phyloP scores from a whole-genome alignment of 2,797 vertebrate genomes.

The Muscicapa striata region DNA sequence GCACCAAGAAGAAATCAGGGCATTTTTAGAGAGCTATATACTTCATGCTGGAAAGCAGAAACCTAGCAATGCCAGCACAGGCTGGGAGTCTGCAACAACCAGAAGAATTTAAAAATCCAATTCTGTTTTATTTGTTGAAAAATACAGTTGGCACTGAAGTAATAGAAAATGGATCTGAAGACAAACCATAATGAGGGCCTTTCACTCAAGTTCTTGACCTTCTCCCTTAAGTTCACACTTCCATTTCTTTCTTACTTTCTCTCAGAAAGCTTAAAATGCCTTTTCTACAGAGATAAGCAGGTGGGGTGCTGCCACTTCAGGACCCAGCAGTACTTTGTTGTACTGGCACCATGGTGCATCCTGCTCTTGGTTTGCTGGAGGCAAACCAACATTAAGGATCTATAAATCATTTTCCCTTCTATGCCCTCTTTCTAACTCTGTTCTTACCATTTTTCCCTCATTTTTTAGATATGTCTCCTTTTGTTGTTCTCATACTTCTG shows the following conservation, averaged over 20 bases:
- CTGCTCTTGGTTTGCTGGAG: background rate
- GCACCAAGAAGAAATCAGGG: background rate
- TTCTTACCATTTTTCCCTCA: background rate
- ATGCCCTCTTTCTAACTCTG: background rate
- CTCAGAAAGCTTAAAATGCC: background rate
- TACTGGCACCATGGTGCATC: no score
- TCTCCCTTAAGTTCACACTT: background rate
- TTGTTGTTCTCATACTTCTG: background rate
- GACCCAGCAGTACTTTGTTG: background rate
- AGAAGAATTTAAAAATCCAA: background rate
- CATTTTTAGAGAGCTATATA: background rate
- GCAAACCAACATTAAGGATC: background rate
- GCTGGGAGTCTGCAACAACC: background rate
- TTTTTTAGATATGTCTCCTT: background rate
- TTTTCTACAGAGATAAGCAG: background rate
- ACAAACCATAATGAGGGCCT: background rate
- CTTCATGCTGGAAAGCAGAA: background rate
- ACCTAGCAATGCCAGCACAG: accelerated
- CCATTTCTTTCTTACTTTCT: background rate
- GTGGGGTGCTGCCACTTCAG: background rate
- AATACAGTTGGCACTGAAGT: background rate
- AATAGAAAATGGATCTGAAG: background rate
- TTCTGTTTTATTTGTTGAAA: background rate
- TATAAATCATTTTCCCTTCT: background rate
- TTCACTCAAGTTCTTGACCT: background rate